A percentile compares a stretch with the other conserved stretches of the same genome.
Evolutionary conservation across 2,797 vertebrate species (phyloP).

Genomic region (Phalloptychus januarius): DNA sequence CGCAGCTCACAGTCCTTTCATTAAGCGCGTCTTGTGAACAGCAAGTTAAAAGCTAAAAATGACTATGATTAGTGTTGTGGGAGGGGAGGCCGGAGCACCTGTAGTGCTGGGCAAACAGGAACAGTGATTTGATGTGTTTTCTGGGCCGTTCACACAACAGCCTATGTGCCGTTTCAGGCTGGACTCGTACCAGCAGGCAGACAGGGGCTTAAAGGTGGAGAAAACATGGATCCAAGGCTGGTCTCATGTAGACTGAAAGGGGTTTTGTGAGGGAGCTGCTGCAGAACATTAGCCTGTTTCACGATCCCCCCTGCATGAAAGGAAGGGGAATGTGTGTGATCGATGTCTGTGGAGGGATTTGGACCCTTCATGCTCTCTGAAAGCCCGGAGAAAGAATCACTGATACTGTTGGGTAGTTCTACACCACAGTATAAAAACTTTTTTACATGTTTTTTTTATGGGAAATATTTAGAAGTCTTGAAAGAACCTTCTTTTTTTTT

Average conservation of each 20-base stretch:
- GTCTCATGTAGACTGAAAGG: constrained; percentile 36
- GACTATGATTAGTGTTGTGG: constrained; percentile 39
- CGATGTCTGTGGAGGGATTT: constrained; percentile 39
- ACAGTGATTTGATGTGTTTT: constrained; percentile 37
- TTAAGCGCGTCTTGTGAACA: constrained; percentile 36
- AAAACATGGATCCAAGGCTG: constrained; percentile 25
- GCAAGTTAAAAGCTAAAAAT: constrained; percentile 50
- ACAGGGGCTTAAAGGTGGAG: constrained; percentile 36
- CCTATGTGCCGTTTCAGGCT: constrained; percentile 47
- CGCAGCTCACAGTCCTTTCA: constrained; percentile 26
- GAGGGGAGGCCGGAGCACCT: constrained; percentile 46
- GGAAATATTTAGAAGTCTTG: background rate
- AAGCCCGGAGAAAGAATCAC: constrained; percentile 22
- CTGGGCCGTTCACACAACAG: constrained; percentile 33
- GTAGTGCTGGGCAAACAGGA: constrained; percentile 40
- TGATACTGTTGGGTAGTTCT: constrained; percentile 20
- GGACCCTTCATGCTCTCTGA: constrained; percentile 20
- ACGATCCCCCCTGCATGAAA: constrained; percentile 43
- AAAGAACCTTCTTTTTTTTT: background rate
- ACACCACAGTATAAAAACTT: background rate
- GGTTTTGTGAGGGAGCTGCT: constrained; percentile 33
- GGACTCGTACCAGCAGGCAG: constrained; percentile 44
- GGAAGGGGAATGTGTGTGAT: constrained; percentile 25
- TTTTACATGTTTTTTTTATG: background rate
- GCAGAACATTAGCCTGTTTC: constrained; percentile 35